Conservation (phyloP, 2,888 invertebrate species). For the Aproaerema taeniolella region DNA sequence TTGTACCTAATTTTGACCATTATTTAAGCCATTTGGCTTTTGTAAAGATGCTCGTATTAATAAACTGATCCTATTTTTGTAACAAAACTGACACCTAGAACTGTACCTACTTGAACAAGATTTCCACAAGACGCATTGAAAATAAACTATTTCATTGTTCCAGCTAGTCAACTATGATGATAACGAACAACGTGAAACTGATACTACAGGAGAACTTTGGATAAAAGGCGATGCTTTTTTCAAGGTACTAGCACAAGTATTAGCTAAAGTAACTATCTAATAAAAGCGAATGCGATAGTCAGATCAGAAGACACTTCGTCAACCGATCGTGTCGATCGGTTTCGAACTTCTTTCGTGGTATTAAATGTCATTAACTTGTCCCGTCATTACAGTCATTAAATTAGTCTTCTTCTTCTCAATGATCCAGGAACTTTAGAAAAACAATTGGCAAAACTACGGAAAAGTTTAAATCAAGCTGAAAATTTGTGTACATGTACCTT, state of each 20-base stretch:
- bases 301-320: too few relatives aligned
- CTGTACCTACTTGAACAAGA: not conserved
- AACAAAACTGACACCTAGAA: not conserved
- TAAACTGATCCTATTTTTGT: not conserved
- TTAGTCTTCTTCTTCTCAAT: not conserved
- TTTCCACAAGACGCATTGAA: not conserved
- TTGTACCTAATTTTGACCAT: not conserved
- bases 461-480: too few relatives aligned
- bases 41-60: not conserved
- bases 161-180: slow-evolving; percentile 36
- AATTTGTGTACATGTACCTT: too few relatives aligned
- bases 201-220: slow-evolving; percentile 38
- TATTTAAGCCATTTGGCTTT: not conserved
- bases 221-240: slow-evolving; percentile 42
- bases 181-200: slow-evolving; percentile 22
- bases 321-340: too few relatives aligned
- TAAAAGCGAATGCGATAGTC: too few relatives aligned
- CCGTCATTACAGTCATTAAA: not conserved
- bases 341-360: not conserved
- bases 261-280: not conserved
- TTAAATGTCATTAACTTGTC: not conserved
- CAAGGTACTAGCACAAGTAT: slow-evolving; percentile 29
- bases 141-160: slow-evolving; percentile 1
- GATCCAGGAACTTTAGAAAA: too few relatives aligned
- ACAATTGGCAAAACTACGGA: too few relatives aligned